Percentiles rank a stretch among this genome's conserved stretches.
These are phyloP conservation scores for Stenoptilia bipunctidactyla DNA, from an alignment of 2,888 invertebrate species.

Conservation along the genomic window DNA sequence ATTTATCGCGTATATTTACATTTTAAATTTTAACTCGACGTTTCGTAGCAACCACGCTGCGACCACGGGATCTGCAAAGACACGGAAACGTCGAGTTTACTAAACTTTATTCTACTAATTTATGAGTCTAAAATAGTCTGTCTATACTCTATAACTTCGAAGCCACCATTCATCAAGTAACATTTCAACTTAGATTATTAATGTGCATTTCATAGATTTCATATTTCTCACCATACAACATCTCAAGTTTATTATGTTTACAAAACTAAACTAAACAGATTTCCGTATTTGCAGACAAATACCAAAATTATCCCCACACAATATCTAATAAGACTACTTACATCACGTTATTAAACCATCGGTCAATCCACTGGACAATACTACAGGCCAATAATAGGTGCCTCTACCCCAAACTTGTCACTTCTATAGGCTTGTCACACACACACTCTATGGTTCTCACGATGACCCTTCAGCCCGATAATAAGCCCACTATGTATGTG, in stretches of 20 bases:
- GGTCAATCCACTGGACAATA: slow-evolving; percentile 26
- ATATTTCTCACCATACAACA: too few relatives aligned
- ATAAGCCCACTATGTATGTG: slow-evolving; percentile 30
- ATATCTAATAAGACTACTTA: not conserved
- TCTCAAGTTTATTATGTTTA: not conserved
- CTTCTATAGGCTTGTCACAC: not conserved
- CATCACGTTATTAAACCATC: slow-evolving; percentile 14
- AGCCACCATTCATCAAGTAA: too few relatives aligned
- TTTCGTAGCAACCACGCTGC: too few relatives aligned
- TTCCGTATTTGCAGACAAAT: not conserved
- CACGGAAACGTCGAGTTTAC: too few relatives aligned
- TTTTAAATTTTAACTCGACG: too few relatives aligned
- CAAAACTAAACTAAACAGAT: not conserved
- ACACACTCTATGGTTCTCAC: not conserved
- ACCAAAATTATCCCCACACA: not conserved
- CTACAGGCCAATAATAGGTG: slow-evolving; percentile 7
- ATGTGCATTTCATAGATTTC: too few relatives aligned
- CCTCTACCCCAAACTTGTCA: not conserved
- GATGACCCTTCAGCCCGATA: slow-evolving; percentile 13
- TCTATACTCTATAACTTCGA: too few relatives aligned
- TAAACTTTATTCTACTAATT: too few relatives aligned
- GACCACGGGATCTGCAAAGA: too few relatives aligned
- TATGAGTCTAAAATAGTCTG: too few relatives aligned
- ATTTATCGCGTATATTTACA: too few relatives aligned
- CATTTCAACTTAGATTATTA: too few relatives aligned